Base-by-base conservation (phyloP, 1,140 invertebrate genomes). In the Formica exsecta region DNA sequence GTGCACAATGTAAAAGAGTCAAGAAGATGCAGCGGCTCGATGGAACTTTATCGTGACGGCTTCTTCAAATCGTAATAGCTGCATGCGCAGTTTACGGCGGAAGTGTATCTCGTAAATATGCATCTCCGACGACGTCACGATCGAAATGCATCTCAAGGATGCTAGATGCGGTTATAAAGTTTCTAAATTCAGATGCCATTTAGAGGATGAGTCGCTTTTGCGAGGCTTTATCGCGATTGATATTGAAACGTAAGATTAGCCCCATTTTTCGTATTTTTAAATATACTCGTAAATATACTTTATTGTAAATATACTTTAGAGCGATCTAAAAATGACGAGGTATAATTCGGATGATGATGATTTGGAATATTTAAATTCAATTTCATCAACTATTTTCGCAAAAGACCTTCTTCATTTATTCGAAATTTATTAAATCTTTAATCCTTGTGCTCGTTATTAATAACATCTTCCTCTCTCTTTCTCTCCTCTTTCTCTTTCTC, bases 31-130 rank as follows among this genome's bases (percentile, higher is more conserved):
- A 61, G 65, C 68, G 19, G 54, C 54, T 54, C 79, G 79, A 83
- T 83, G 79, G 54, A 83, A 83, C 79, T 83, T 83, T 83, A 74
- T 83, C 79, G 79, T 36, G 79, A 83, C 79, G 38, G 66, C 48
- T 83, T 73, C 79, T 83, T 83, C 79, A 83, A 83, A 83, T 83
- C 68, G 68, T 74, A 83, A 83, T 83, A 32, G 79, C 54, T 62
- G 79, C 79, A 74, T n/a, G 68, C 79, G 68, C 79, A 74, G 79
- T 83, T 83, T 83, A 83, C 54, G 68, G 68, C 68, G 79, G 68
- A 74, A 61, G 54, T 83, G 51, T 83, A 83, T 48, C 79, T 83
- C 79, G 68, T 83, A 83, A 83, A 83, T 83, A 83, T 83, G 68
- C 79, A 83, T 83, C 68, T 61, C 79, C 68, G 68, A 83, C 73